Evolutionary conservation across 2,888 invertebrate species (phyloP).

Genomic region (Acanthococcus lagerstroemiae): DNA sequence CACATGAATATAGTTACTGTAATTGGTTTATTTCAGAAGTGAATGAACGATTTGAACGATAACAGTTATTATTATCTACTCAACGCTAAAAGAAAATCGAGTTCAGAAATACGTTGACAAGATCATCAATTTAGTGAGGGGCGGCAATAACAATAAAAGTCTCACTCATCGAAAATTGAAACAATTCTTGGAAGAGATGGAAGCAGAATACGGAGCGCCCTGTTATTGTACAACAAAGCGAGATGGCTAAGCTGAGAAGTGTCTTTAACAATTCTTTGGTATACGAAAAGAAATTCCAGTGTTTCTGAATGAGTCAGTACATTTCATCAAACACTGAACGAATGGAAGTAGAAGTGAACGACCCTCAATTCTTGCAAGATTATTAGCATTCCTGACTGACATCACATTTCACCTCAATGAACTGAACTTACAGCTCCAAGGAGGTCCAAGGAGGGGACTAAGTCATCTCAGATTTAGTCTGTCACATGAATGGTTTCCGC

Average conservation of each 20-base stretch:
- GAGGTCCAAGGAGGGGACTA: slow-evolving; percentile 18
- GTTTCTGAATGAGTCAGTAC: no score
- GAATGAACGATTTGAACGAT: no score
- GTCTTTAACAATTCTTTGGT: slow-evolving; percentile 32
- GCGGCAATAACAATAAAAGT: slow-evolving; percentile 23
- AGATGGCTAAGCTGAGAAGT: slow-evolving; percentile 34
- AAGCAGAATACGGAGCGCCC: slow-evolving; percentile 32
- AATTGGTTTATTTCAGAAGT: no score
- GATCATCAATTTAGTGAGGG: slow-evolving; percentile 27
- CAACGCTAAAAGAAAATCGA: slow-evolving; percentile 28
- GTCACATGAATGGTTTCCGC: slow-evolving; percentile 13
- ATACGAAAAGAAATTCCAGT: slow-evolving; percentile 31
- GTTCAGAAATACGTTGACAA: slow-evolving; percentile 26
- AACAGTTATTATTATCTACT: no score
- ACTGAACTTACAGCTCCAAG: slow-evolving; percentile 20
- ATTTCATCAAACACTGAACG: slow-evolving; percentile 26
- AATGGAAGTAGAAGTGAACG: slow-evolving; percentile 12
- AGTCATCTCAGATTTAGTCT: slow-evolving; percentile 15
- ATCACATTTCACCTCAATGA: slow-evolving; percentile 6
- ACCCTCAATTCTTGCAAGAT: slow-evolving; percentile 13
- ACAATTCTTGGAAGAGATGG: slow-evolving; percentile 33
- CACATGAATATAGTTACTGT: no score
- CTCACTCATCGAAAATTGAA: slow-evolving; percentile 31
- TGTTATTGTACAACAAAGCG: slow-evolving; percentile 34
- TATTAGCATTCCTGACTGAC: slow-evolving; percentile 17